Evolutionary conservation across 2,113 vertebrate species (phyloP).

Genomic region (Scomber scombrus): DNA sequence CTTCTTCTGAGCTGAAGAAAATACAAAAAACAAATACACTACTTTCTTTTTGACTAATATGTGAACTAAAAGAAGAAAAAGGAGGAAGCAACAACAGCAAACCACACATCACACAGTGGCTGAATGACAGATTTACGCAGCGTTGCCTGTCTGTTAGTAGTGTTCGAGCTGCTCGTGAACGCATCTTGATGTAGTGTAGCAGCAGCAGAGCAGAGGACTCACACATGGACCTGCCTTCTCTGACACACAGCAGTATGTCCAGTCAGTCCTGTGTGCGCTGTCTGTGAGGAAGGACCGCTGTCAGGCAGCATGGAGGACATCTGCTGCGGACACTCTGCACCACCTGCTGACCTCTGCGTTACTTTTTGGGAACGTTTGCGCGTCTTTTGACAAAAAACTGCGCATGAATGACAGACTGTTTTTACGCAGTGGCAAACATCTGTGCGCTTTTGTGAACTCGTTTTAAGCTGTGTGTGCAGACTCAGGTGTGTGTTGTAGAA

Average conservation of each 20-base stretch:
- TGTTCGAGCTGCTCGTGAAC: slow-evolving; percentile 39
- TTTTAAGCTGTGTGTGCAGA: not conserved
- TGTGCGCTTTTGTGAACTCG: not conserved
- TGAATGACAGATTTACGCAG: not conserved
- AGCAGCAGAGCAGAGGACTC: not conserved
- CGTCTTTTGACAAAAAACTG: slow-evolving; percentile 12
- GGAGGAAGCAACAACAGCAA: not conserved
- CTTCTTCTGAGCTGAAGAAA: no score
- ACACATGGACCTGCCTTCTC: slow-evolving; percentile 36
- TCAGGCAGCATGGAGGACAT: slow-evolving; percentile 49
- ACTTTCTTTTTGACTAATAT: no score
- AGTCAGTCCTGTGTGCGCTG: not conserved
- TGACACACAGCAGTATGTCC: not conserved
- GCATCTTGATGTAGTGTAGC: not conserved
- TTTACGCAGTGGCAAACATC: not conserved
- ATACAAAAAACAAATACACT: no score
- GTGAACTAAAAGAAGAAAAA: no score
- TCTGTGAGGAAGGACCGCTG: not conserved
- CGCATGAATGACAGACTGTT: not conserved
- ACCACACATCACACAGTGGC: not conserved
- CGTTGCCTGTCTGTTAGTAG: not conserved
- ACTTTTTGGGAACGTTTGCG: not conserved
- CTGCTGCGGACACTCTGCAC: not conserved
- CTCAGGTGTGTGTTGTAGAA: not conserved
- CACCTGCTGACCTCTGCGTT: not conserved